Conservation (phyloP, 37 sponge, comb jelly and placozoan genomes). For the Spongia lamella region DNA sequence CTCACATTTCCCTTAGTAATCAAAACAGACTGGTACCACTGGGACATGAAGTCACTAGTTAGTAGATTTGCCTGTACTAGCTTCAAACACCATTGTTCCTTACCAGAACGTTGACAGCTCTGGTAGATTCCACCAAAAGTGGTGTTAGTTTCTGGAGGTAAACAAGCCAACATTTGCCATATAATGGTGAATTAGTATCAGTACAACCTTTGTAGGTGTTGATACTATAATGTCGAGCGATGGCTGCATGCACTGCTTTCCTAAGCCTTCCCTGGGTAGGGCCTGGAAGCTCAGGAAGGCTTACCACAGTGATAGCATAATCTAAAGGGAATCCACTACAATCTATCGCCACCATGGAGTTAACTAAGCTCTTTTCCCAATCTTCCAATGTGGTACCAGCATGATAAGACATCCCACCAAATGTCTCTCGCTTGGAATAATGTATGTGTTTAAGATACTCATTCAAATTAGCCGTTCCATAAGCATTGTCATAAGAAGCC, state of each 20-base stretch:
- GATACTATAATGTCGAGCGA: constrained; percentile 9
- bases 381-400: background rate
- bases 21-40: background rate
- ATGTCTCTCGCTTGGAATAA: too few relatives aligned
- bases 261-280: background rate
- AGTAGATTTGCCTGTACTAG: constrained; percentile 28
- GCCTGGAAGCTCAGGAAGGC: constrained; percentile 35
- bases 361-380: constrained; percentile 37
- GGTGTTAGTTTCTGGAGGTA: constrained; percentile 32
- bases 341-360: constrained; percentile 56
- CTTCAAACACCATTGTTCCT: background rate
- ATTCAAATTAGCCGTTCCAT: too few relatives aligned
- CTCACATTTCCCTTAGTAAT: background rate
- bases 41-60: constrained; percentile 10
- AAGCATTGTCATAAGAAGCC: too few relatives aligned
- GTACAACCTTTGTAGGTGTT: constrained; percentile 55
- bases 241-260: constrained; percentile 11
- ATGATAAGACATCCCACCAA: too few relatives aligned
- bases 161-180: constrained; percentile 44
- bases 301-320: constrained; percentile 25
- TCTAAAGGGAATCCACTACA: constrained; percentile 41
- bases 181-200: constrained; percentile 19
- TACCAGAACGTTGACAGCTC: constrained; percentile 2
- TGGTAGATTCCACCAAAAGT: constrained; percentile 54
- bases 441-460: too few relatives aligned